A percentile compares a stretch with the other conserved stretches of the same genome.
These are phyloP conservation scores for Eclectus roratus DNA, from an alignment of 2,113 vertebrate species.

Conservation along the genomic window DNA sequence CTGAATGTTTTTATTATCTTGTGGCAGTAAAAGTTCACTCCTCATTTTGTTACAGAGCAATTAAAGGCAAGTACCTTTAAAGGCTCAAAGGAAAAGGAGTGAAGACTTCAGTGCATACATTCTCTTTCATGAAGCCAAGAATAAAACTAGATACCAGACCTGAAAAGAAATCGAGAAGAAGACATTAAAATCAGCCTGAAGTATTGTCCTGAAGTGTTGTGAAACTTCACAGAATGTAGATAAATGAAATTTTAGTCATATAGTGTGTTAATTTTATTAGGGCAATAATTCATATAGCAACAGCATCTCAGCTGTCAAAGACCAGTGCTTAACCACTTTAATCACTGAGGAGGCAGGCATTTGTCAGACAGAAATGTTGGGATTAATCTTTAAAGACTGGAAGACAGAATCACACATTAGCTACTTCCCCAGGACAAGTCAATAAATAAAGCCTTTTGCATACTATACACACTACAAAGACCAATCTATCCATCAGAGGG, in stretches of 20 bases:
- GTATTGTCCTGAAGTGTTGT: background rate
- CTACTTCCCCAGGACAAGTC: background rate
- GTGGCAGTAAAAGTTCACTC: background rate
- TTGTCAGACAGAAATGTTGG: background rate
- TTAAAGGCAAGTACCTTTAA: slow-evolving; percentile 3
- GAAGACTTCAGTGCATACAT: background rate
- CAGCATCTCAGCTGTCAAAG: background rate
- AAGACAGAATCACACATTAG: background rate
- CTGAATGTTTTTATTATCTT: background rate
- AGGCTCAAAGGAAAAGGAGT: background rate
- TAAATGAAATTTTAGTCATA: background rate
- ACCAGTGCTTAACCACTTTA: background rate
- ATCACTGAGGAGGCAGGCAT: background rate
- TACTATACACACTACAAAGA: background rate
- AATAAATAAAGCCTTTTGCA: background rate
- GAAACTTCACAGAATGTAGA: background rate
- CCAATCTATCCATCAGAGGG: background rate
- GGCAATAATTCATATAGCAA: background rate
- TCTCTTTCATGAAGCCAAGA: background rate
- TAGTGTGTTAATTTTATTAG: background rate
- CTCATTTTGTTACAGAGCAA: slow-evolving; percentile 13
- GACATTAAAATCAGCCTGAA: background rate
- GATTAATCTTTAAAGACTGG: background rate
- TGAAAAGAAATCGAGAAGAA: background rate
- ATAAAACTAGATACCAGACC: background rate